Conservation (phyloP, 2,888 invertebrate genomes). For the Heteromyza rotundicornis region DNA sequence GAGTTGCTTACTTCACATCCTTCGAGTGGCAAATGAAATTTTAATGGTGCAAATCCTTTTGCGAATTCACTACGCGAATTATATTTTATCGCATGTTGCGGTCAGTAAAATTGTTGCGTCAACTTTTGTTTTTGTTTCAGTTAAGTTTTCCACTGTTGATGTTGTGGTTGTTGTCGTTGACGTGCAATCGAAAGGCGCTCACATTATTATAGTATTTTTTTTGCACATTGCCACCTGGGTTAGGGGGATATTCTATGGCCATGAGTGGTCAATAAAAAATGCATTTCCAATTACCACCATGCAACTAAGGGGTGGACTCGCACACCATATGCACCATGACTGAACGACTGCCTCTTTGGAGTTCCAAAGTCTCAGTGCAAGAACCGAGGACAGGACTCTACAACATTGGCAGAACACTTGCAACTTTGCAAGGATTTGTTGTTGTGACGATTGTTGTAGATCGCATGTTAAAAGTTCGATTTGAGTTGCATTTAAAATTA, state of each 20-base stretch:
- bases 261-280: slow-evolving; percentile 21
- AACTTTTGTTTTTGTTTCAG: slow-evolving; percentile 13
- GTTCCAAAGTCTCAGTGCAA: too few species aligned
- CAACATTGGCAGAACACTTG: neutral
- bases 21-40: slow-evolving; percentile 16
- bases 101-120: slow-evolving; percentile 18
- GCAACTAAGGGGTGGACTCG: too few species aligned
- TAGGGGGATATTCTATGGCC: too few species aligned
- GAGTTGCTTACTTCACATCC: neutral
- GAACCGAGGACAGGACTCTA: too few species aligned
- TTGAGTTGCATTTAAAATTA: slow-evolving; percentile 20
- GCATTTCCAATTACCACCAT: slow-evolving; percentile 22
- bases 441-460: slow-evolving; percentile 10
- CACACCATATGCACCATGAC: too few species aligned
- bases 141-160: slow-evolving; percentile 16
- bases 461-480: slow-evolving; percentile 17
- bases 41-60: slow-evolving; percentile 25
- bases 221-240: slow-evolving; percentile 2
- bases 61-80: slow-evolving; percentile 29
- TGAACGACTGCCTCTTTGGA: neutral
- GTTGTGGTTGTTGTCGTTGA: slow-evolving; percentile 16
- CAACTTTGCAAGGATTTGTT: neutral
- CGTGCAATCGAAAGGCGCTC: too few species aligned
- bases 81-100: slow-evolving; percentile 21
- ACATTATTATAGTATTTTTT: too few species aligned